Evolutionary conservation across 1,140 invertebrate genomes (phyloP).

Genomic region (Pollicipes pollicipes): DNA sequence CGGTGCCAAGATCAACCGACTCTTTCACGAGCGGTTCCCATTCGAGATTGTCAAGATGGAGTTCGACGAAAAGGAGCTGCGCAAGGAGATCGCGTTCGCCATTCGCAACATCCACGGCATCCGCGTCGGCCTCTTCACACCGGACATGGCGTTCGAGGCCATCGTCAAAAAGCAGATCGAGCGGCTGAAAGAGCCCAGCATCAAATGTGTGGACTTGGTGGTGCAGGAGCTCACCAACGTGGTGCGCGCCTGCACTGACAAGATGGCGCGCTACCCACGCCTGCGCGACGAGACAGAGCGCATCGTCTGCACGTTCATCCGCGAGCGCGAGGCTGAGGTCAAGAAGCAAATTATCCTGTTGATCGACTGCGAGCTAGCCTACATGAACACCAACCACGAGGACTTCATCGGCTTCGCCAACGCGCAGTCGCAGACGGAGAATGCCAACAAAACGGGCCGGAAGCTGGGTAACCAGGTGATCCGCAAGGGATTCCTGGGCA

Average conservation of each 20-base stretch:
- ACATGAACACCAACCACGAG: constrained; percentile 99
- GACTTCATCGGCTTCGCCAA: constrained; percentile 99
- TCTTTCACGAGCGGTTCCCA: constrained; percentile 97
- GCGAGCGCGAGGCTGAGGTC: constrained; percentile 83
- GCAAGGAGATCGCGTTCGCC: constrained; percentile 93
- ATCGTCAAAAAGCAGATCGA: constrained; percentile 98
- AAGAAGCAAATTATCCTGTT: constrained; percentile 89
- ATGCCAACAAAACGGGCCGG: constrained; percentile 61
- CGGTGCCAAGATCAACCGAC: constrained; percentile 95
- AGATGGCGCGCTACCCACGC: constrained; percentile 93
- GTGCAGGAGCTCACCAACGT: constrained; percentile 88
- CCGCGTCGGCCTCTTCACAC: constrained; percentile 93
- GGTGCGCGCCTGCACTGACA: constrained; percentile 69
- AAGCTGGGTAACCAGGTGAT: constrained; percentile 95
- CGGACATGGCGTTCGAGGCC: constrained; percentile 99
- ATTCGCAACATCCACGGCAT: constrained; percentile 97
- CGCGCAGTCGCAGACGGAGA: constrained; percentile 87
- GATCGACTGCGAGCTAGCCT: constrained; percentile 93
- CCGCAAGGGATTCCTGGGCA: constrained; percentile 95
- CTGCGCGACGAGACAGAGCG: constrained; percentile 94
- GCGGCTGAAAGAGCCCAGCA: constrained; percentile 84
- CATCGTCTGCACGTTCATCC: constrained; percentile 83
- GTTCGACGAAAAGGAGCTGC: constrained; percentile 95
- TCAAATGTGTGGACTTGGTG: constrained; percentile 97
- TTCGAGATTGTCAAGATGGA: constrained; percentile 99